A percentile compares a stretch with the other conserved stretches of the same genome.
Evolutionary conservation across 2,888 invertebrate species (phyloP).

Genomic region (Aphodius sticticus): DNA sequence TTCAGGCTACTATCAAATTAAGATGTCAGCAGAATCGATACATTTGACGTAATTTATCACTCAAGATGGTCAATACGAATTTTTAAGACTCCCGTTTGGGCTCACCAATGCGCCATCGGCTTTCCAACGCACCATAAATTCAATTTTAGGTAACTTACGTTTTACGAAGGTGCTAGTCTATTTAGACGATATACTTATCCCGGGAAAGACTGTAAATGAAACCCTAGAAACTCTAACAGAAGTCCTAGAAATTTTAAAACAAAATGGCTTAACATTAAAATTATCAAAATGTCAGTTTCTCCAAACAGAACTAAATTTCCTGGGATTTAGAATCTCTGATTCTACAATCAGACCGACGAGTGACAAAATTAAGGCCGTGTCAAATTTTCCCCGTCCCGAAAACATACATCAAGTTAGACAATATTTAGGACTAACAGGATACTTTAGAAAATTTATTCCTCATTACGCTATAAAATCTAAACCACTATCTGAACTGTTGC

Average conservation of each 20-base stretch:
- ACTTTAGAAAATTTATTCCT: neutral
- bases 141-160: too few species aligned
- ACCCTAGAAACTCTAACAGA: neutral
- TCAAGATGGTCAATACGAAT: conserved; percentile 50
- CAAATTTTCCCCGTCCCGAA: neutral
- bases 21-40: conserved; percentile 44
- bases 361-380: neutral
- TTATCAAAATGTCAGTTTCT: too few species aligned
- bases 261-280: too few species aligned
- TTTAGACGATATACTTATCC: conserved; percentile 30
- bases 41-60: conserved; percentile 50
- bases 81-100: conserved; percentile 50
- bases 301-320: too few species aligned
- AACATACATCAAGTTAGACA: neutral
- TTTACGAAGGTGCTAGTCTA: conserved; percentile 31
- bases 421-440: neutral
- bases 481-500: neutral
- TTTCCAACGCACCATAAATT: too few species aligned
- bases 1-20: conserved; percentile 50
- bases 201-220: neutral
- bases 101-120: conserved; percentile 29
- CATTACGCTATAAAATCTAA: neutral
- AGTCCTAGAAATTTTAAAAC: too few species aligned
- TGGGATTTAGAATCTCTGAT: too few species aligned
- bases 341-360: neutral